Evolutionary conservation across 2,888 invertebrate genomes (phyloP), one percentile per base, ranked within the genome.

Genomic region (Bruchidius siliquastri): DNA sequence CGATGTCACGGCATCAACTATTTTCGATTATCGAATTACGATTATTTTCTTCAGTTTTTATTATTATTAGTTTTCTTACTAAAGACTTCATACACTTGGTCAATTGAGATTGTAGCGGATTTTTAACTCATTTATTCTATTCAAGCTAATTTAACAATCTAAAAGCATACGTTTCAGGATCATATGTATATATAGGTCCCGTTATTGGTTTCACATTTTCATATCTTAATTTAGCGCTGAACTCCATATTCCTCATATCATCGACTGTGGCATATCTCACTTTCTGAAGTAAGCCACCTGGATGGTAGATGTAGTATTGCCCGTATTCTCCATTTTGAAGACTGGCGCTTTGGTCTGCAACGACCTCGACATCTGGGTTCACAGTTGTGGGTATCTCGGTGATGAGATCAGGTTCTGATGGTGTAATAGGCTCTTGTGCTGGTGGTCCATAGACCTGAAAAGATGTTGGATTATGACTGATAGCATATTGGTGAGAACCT

Each of bases 231-330:
- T 89, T 89, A 20, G 92, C 91, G 21, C 90, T 90, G 81, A 90
- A 91, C 32, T 90, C 91, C 91, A 91, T 91, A 73, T 90, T 90
- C 49, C 85, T 85, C 71, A 84, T 78, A 80, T 88, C 86, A 76
- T 88, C 86, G 18, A 85, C 83, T 81, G 91, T 91, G 75, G 88
- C 87, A 84, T 90, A 92, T 79, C 88, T 88, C n/a, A 92, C 90
- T 75, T 89, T 88, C 80, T 92, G 92, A 0, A 92, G 87, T 77
- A 90, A 88, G 2, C 91, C 90, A 75, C 87, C 88, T 2, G 92
- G 92, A 75, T 92, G 87, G 68, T 92, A 88, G 8, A 92, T 88
- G 83, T 91, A 92, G 83, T 92, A 92, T 26, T 90, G 89, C 4
- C 91, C 91, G 79, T 88, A 80, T 66, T 86, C 84, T 8, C 71